These are phyloP conservation scores for Leptocoma aspasia DNA, from an alignment of 2,113 vertebrate species.

Conservation along the genomic window DNA sequence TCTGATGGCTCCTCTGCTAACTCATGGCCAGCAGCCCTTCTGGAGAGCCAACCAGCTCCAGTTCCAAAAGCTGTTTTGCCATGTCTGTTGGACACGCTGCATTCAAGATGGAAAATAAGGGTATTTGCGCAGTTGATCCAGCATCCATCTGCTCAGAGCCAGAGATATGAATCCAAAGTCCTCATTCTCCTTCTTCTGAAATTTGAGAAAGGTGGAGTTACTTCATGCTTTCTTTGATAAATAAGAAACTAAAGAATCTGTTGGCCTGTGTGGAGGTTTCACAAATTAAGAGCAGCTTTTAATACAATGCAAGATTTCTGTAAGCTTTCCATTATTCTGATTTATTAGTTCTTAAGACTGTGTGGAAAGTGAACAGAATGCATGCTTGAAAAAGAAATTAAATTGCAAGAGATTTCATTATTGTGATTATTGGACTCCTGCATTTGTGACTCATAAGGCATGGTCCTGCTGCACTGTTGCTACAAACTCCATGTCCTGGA, in stretches of 20 bases:
- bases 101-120: neutral
- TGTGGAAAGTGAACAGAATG: neutral
- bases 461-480: neutral
- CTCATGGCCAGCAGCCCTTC: neutral
- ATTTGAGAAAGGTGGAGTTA: neutral
- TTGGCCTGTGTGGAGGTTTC: neutral
- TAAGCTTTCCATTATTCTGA: constrained; percentile 30
- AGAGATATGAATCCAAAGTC: neutral
- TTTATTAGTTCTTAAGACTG: constrained; percentile 15
- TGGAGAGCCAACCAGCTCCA: neutral
- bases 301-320: neutral
- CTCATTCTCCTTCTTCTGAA: neutral
- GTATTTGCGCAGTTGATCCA: neutral
- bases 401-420: constrained; percentile 8
- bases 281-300: neutral
- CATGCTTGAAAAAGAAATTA: neutral
- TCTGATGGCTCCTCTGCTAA: neutral
- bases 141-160: neutral
- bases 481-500: neutral
- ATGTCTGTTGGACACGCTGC: too few relatives aligned
- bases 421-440: neutral
- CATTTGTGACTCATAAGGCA: neutral
- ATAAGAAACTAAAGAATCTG: neutral
- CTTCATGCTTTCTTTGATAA: neutral
- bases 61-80: neutral